Base-by-base conservation (phyloP, 1,140 invertebrate species). In the Drosophila virilis region DNA sequence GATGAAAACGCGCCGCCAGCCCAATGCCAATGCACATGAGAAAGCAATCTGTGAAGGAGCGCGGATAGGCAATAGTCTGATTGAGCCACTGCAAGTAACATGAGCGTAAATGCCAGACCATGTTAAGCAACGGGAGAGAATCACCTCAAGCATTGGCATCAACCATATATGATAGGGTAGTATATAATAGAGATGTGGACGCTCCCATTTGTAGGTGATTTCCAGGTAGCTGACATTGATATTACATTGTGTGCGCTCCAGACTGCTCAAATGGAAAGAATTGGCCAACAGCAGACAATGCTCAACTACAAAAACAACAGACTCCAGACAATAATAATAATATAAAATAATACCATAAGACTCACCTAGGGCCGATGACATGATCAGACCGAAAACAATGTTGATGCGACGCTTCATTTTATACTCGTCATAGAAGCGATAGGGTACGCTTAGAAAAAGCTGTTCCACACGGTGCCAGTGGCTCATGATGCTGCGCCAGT, bases 21-120 rank as follows among this genome's bases (percentile, higher is more conserved):
- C 94, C 94, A 35, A 94, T 91, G 64, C 92, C 93, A 82, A 95
- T 93, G 83, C 95, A 80, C 91, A 95, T 95, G 2, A 95, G 93
- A 37, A 95, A 95, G 5, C 95, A 77, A 76, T 95, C 95, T 12
- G 94, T 95, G 35, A 92, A 92, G 17, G 90, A 82, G 3, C 86
- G 84, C 0, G 86, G 81, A 74, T 91, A 92, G n/a, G 91, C 91
- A 54, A 92, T 83, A 0, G 90, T 91, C 46, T 91, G 33, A 55
- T 92, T 92, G 13, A 91, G 60, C 78, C 81, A 92, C 88, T 91
- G 15, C 9, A 54, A 33, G 9, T 8, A 8, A 12, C 22, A 45
- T n/a, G 7, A 37, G 8, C 17, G 35, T 12, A n/a, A 28, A n/a
- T 8, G 2, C 22, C 12, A 8, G 1, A 8, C 8, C 12, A 0